Percentiles rank a stretch among this genome's conserved stretches.
phyloP scores from a whole-genome alignment of 2,888 invertebrate genomes.

The Mesorhabditis belari region DNA sequence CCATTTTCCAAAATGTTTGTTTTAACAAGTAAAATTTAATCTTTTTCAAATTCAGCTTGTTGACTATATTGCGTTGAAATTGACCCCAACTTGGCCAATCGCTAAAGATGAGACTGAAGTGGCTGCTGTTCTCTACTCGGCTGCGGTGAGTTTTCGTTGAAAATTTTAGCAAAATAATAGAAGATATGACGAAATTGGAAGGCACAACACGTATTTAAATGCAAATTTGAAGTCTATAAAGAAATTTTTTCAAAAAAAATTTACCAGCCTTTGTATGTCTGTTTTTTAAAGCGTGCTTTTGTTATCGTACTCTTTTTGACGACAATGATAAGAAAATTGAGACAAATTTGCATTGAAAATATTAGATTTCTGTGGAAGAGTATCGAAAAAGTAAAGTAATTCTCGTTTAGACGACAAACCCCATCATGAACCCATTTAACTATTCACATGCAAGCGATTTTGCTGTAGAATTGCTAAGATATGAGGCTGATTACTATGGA shows the following conservation, averaged over 20 bases:
- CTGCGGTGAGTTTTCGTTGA: too few relatives aligned
- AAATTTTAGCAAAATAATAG: too few relatives aligned
- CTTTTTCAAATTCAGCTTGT: conserved; percentile 1
- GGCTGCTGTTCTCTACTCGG: conserved; percentile 1
- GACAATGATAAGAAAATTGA: too few relatives aligned
- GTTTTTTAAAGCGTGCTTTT: too few relatives aligned
- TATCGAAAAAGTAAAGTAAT: neutral
- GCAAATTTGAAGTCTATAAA: too few relatives aligned
- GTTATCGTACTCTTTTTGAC: too few relatives aligned
- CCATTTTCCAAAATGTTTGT: neutral
- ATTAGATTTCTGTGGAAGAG: too few relatives aligned
- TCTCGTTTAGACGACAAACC: neutral
- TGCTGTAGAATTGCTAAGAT: neutral
- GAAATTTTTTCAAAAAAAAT: too few relatives aligned
- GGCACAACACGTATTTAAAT: too few relatives aligned
- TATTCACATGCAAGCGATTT: neutral
- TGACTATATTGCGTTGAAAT: neutral
- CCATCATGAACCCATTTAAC: neutral
- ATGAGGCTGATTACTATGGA: neutral
- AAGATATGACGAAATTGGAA: too few relatives aligned
- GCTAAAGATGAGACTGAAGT: conserved; percentile 1
- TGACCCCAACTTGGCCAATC: conserved; percentile 4
- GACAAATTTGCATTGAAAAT: too few relatives aligned
- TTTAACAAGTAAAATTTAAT: neutral
- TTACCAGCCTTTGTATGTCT: too few relatives aligned